Percentiles rank a stretch among this genome's conserved stretches.
Conservation (phyloP, 2,113 vertebrate genomes). For the Mus pahari region DNA sequence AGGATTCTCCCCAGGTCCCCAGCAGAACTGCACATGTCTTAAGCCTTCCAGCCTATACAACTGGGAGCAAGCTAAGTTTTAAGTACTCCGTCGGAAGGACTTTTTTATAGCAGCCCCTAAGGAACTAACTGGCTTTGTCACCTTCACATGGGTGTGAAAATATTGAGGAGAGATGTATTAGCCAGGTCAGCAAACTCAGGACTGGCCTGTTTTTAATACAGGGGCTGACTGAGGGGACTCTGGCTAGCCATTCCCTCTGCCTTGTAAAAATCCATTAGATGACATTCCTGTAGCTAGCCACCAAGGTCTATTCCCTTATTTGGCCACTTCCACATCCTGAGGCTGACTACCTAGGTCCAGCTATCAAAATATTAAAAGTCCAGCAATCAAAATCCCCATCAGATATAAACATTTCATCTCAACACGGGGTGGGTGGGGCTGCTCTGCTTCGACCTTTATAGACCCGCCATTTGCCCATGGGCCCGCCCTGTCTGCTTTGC, state of each 20-base stretch:
- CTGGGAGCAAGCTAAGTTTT: background rate
- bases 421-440: background rate
- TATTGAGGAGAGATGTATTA: background rate
- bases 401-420: background rate
- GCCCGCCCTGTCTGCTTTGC: background rate
- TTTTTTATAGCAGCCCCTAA: background rate
- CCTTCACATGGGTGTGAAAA: fast-evolving
- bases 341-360: background rate
- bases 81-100: background rate
- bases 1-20: background rate
- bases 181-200: background rate
- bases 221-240: background rate
- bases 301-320: background rate
- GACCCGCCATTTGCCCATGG: background rate
- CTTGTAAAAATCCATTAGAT: background rate
- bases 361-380: background rate
- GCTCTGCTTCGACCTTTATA: background rate
- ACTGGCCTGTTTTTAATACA: background rate
- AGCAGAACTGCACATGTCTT: background rate
- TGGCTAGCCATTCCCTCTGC: background rate
- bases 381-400: background rate
- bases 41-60: background rate
- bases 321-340: background rate
- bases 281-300: background rate
- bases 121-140: background rate